Base-by-base conservation (phyloP, 2,888 invertebrate genomes). In the Apamea anceps region DNA sequence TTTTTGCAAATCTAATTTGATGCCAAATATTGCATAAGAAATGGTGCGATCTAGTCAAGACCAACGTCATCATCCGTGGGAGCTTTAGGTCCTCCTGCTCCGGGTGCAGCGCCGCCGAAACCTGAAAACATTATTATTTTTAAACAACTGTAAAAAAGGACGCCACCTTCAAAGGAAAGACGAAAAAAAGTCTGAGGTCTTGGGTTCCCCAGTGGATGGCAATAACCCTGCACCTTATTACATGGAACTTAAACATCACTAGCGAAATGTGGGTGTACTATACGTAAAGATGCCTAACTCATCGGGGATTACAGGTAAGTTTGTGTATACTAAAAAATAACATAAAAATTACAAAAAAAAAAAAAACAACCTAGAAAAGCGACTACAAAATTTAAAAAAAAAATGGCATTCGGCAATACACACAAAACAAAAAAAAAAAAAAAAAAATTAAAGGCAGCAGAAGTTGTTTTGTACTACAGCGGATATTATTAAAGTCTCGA, bases 61-160 rank as follows among this genome's bases (percentile, higher is more conserved):
- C 97, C 98, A 78, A 98, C 98, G 89, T 98, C 98, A 77, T 97
- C 97, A 82, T 97, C 97, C 2, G 96, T 93, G 70, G 96, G 94
- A 42, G 96, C 95, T 72, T 96, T 94, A 78, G 88, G 91, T 37
- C 89, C 94, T 77, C 88, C 93, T 79, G 89, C 92, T 8, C 92
- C 93, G 81, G 90, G 94, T 21, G 87, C 92, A 25, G 93, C 93
- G 63, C 93, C 94, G 28, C 93, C 94, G 57, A 94, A 95, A 79
- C 93, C 95, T 94, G 89, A 0, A 85, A 57, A 81, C 12, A 78
- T 48, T n/a, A 57, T 54, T 65, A 37, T 66, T 66, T 37, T 66
- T 7, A 37, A 66, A 12, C 12, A 37, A 66, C 25, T 66, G 13
- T 13, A 7, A 37, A 37, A 66, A 66, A 66, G 25, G 8, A 63